Base-by-base conservation (phyloP, 2,888 invertebrate genomes). In the Dynastes tityus region DNA sequence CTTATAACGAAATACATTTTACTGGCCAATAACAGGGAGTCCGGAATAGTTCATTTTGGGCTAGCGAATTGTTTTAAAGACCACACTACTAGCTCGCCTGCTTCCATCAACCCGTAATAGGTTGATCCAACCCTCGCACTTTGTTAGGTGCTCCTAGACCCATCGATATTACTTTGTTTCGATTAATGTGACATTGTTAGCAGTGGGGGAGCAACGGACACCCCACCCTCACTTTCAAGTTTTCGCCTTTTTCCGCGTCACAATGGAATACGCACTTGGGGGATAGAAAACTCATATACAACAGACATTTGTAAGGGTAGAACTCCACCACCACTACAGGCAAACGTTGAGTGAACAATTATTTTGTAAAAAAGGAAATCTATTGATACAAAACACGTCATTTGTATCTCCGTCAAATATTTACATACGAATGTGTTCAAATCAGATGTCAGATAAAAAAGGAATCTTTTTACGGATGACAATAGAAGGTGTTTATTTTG, bases 131-230 rank as follows among this genome's bases (percentile, higher is more conserved):
- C 82, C 81, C 82, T 79, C 79, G 77, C 82, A 83, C 83, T 85
- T 83, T 84, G 84, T 84, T 85, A 84, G 84, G 84, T 85, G 84
- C 83, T 85, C 82, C 81, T 79, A 78, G 80, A 65, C 82, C 85
- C 85, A 85, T 85, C 85, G 85, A 85, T 85, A 85, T 85, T 85
- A 85, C 85, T 85, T 85, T 85, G 85, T 85, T 85, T 85, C 85
- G 85, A 85, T 85, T 85, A 85, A 85, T 85, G 85, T 85, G 85
- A 85, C 85, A 84, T 83, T 84, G 84, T 85, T 84, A 83, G 84
- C 78, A 11, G 45, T 80, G 80, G 83, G 84, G 83, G 83, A 81
- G 80, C 65, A 16, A 63, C 11, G 63, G 63, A 80, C 68, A 70
- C 55, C 32, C 79, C 83, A 29, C 82, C 83, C 83, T 80, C 80